Evolutionary conservation across 2,113 vertebrate genomes (phyloP).

Genomic region (Ictidomys tridecemlineatus): DNA sequence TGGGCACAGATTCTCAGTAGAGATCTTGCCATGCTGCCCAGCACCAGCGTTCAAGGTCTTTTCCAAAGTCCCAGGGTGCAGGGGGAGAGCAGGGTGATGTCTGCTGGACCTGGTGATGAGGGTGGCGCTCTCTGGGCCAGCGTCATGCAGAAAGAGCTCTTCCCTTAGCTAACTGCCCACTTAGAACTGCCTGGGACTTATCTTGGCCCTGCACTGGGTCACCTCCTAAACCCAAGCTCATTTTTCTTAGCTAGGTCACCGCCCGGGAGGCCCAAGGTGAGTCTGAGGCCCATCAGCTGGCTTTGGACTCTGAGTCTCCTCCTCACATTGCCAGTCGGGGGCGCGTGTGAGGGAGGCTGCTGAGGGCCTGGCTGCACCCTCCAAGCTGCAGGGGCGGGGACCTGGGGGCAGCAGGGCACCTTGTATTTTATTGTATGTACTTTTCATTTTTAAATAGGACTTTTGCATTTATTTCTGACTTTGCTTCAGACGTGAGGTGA

Average conservation of each 20-base stretch:
- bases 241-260: too few species aligned
- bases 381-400: too few species aligned
- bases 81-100: background rate
- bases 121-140: rapidly evolving
- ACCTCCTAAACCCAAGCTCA: background rate
- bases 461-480: background rate
- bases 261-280: rapidly evolving
- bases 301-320: background rate
- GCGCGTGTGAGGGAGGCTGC: too few species aligned
- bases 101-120: rapidly evolving
- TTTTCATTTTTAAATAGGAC: background rate
- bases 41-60: background rate
- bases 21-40: too few species aligned
- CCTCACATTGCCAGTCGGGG: rapidly evolving
- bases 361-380: too few species aligned
- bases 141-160: background rate
- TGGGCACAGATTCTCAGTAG: background rate
- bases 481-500: background rate
- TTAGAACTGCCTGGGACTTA: rapidly evolving
- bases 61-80: background rate
- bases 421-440: too few species aligned
- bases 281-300: background rate
- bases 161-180: rapidly evolving
- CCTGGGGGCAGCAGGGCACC: rapidly evolving
- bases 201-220: background rate